Base-by-base conservation (phyloP, 2,113 vertebrate species). In the Mastomys natalensis region DNA sequence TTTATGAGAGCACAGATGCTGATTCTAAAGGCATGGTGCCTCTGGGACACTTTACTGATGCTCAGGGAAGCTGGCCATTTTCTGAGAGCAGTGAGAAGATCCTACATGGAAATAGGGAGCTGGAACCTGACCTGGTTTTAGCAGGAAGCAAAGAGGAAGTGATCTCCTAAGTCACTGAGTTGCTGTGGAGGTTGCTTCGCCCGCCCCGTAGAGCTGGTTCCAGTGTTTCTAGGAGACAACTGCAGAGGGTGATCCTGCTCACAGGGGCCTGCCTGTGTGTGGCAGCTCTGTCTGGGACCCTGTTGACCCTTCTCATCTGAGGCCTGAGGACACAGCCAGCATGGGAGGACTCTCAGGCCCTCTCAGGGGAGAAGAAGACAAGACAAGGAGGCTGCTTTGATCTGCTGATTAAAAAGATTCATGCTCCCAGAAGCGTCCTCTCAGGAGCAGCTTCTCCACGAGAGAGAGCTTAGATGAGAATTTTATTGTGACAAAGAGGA, bases 131-230 rank as follows among this genome's bases (percentile, higher is more conserved):
- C 68, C 10, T 31, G 12, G 24, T 24, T 13, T 58, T 53, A 43
- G 55, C 7, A 1, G 58, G 10, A 34, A 29, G 40, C 8, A 43
- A 78, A 68, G 37, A n/a, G 40, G 24, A 53, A 26, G 40, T 10
- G 43, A 53, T n/a, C 45, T 70, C 29, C 64, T 16, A 21, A 48
- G 17, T 40, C 21, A 17, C 78, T 2, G 8, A 60, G 80, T 60
- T 22, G 5, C 34, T 22, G 16, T 11, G 40, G 62, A 37, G 31
- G 7, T 13, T 21, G 19, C 45, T 48, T 87, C 10, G 0, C 62
- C 3, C 0, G 68, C 8, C 62, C 3, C 0, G 68, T 15, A n/a
- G 34, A 29, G 34, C 19, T 58, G 37, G 16, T 4, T 7, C 51
- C 15, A 40, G 2, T 29, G n/a, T 22, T 89, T 58, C 70, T 19